A percentile compares a stretch with the other conserved stretches of the same genome.
These are phyloP conservation scores for Myzus persicae DNA, from an alignment of 1,140 invertebrate genomes.

Conservation along the genomic window DNA sequence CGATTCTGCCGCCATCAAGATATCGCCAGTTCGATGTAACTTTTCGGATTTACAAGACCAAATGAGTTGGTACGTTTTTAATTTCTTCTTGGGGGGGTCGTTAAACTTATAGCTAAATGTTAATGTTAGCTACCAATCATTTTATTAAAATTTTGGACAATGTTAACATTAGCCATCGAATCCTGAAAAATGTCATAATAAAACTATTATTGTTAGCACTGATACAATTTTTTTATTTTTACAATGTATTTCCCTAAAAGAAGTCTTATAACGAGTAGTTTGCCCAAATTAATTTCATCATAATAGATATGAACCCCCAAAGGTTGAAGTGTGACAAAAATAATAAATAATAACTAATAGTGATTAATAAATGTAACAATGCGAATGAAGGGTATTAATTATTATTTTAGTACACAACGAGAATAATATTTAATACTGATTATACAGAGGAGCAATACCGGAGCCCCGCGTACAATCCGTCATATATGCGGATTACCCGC, in stretches of 20 bases:
- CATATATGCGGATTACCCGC: background rate
- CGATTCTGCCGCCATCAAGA: background rate
- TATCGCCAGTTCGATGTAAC: too few relatives aligned
- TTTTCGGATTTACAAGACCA: too few relatives aligned
- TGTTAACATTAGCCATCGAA: background rate
- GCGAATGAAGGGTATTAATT: background rate
- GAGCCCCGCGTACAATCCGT: background rate
- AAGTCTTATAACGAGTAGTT: background rate
- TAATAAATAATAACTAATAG: background rate
- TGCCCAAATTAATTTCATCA: background rate
- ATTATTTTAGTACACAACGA: background rate
- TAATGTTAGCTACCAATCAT: background rate
- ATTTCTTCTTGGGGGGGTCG: background rate
- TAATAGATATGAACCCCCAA: background rate
- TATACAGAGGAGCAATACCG: background rate
- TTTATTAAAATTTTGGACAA: background rate
- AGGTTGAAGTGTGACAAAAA: background rate
- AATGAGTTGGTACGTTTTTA: background rate
- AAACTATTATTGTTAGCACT: background rate
- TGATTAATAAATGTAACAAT: background rate
- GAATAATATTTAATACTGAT: background rate
- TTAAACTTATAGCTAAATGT: background rate
- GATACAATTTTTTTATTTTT: background rate
- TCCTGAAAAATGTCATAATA: background rate
- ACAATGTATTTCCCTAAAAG: too few relatives aligned